A percentile compares a stretch with the other conserved stretches of the same genome.
Evolutionary conservation across 2,113 vertebrate genomes (phyloP).

Genomic region (Elanus axillaris): DNA sequence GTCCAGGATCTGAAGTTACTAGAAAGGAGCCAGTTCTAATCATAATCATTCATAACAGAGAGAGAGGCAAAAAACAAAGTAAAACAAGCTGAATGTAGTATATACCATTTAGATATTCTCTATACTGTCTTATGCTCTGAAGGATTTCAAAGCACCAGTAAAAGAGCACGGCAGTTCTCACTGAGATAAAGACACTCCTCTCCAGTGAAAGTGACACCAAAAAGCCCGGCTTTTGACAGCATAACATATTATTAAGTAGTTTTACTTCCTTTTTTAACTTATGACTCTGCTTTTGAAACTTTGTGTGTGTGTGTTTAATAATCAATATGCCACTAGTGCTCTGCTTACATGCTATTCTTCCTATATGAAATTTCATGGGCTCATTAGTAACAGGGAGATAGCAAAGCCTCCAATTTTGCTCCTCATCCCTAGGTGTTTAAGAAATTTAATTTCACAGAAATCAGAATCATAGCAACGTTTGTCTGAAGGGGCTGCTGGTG

Average conservation of each 20-base stretch:
- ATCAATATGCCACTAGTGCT: background rate
- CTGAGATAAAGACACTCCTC: background rate
- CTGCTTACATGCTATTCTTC: background rate
- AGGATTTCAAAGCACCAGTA: background rate
- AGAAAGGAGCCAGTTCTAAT: background rate
- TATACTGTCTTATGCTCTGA: background rate
- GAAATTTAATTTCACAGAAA: background rate
- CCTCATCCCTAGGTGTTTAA: background rate
- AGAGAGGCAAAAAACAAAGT: background rate
- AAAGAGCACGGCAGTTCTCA: background rate
- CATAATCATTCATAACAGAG: background rate
- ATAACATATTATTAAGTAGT: background rate
- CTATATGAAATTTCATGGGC: background rate
- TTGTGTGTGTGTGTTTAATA: background rate
- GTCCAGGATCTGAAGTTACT: background rate
- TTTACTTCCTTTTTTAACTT: background rate
- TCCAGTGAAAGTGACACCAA: background rate
- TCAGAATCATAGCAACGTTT: background rate
- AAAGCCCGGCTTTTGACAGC: background rate
- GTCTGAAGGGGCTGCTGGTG: background rate
- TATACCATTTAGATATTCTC: background rate
- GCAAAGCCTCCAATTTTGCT: background rate
- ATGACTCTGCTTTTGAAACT: background rate
- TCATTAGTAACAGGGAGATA: background rate
- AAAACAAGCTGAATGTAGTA: background rate